Percentiles rank a stretch among this genome's conserved stretches.
Evolutionary conservation across 2,113 vertebrate species (phyloP).

Genomic region (Chaenogobius annularis): DNA sequence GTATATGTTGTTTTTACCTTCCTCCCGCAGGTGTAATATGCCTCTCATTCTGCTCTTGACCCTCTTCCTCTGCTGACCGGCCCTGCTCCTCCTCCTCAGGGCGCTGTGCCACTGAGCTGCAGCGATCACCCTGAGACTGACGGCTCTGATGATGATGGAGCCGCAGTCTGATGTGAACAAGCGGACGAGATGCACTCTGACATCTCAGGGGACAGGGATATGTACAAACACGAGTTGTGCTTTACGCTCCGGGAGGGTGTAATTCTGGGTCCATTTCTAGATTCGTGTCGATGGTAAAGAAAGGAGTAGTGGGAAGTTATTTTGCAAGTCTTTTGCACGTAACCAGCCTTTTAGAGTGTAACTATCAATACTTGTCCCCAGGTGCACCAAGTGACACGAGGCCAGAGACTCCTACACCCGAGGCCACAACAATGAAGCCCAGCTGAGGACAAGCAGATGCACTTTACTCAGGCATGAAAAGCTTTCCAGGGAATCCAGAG

Average conservation of each 20-base stretch:
- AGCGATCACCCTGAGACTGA: constrained; percentile 26
- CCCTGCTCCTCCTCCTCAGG: constrained; percentile 19
- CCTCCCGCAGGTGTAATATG: background rate
- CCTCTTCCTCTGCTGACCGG: constrained; percentile 2
- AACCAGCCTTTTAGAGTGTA: background rate
- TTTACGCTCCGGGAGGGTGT: constrained; percentile 11
- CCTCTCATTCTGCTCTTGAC: background rate
- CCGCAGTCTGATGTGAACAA: background rate
- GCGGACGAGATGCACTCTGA: constrained; percentile 61
- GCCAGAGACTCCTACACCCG: constrained; percentile 17
- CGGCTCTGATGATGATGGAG: constrained; percentile 39
- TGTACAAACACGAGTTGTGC: constrained; percentile 35
- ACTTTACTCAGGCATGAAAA: constrained; percentile 54
- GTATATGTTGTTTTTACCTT: too few relatives aligned
- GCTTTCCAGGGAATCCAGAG: constrained; percentile 44
- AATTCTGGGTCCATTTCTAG: constrained; percentile 7
- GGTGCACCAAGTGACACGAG: constrained; percentile 17
- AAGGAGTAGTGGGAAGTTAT: background rate
- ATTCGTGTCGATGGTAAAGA: background rate
- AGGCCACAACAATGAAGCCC: constrained; percentile 35
- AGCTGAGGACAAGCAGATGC: constrained; percentile 44
- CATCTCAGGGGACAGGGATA: constrained; percentile 48
- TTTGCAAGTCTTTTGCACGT: background rate
- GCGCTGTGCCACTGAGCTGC: constrained; percentile 33
- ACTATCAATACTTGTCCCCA: constrained; percentile 14